Conservation (phyloP, 2,888 invertebrate species). For the Drosophila algonquin region DNA sequence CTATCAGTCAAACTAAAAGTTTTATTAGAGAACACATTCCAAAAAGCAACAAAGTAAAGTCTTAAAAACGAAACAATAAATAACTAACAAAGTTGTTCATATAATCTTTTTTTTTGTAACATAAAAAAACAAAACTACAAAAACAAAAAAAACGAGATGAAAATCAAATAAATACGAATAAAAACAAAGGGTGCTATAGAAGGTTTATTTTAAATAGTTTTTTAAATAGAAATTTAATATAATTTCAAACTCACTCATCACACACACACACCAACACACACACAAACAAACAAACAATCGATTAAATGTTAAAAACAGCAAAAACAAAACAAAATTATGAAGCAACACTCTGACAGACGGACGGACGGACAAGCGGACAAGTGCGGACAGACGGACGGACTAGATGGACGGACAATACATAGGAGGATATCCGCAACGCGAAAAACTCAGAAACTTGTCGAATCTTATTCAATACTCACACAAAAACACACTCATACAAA, state of each 20-base stretch:
- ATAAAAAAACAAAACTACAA: slow-evolving; percentile 17
- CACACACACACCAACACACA: slow-evolving; percentile 38
- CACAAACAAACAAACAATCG: slow-evolving; percentile 38
- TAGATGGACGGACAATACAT: slow-evolving; percentile 31
- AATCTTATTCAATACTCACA: slow-evolving; percentile 60
- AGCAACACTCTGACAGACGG: slow-evolving; percentile 52
- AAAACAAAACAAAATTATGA: slow-evolving; percentile 63
- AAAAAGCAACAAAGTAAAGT: slow-evolving; percentile 79
- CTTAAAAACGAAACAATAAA: slow-evolving; percentile 63
- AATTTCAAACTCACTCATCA: slow-evolving; percentile 59
- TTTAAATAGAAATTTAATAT: slow-evolving; percentile 72
- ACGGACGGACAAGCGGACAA: slow-evolving; percentile 50
- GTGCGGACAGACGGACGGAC: slow-evolving; percentile 29
- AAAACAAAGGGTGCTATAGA: slow-evolving; percentile 80
- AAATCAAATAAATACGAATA: slow-evolving; percentile 76
- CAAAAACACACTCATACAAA: slow-evolving; percentile 38
- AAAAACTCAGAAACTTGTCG: slow-evolving; percentile 70
- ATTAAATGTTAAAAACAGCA: slow-evolving; percentile 48
- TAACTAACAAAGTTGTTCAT: slow-evolving; percentile 50
- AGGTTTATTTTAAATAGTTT: slow-evolving; percentile 78
- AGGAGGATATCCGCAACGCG: slow-evolving; percentile 40
- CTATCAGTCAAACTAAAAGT: slow-evolving; percentile 50
- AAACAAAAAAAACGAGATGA: slow-evolving; percentile 49
- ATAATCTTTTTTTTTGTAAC: slow-evolving; percentile 48
- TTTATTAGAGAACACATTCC: slow-evolving; percentile 77